Conservation (phyloP, 2,888 invertebrate genomes). For the Napeogenes inachia region DNA sequence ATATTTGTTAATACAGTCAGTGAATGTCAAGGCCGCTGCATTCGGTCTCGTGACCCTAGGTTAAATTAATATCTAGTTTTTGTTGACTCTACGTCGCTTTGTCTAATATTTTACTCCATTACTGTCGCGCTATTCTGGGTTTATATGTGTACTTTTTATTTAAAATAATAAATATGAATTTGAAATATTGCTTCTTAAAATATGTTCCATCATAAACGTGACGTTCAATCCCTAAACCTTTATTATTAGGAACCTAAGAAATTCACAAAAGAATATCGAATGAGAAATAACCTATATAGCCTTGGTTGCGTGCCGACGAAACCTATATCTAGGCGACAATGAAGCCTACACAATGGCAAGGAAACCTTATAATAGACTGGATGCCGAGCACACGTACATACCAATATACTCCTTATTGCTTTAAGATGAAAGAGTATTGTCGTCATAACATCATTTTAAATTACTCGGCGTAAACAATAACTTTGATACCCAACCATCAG, state of each 20-base stretch:
- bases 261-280: slow-evolving; percentile 14
- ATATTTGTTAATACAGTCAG: slow-evolving; percentile 18
- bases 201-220: background rate
- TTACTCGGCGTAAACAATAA: slow-evolving; percentile 4
- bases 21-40: slow-evolving; percentile 61
- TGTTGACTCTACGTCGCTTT: slow-evolving; percentile 21
- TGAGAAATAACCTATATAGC: slow-evolving; percentile 16
- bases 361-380: slow-evolving; percentile 54
- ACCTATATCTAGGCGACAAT: slow-evolving; percentile 50
- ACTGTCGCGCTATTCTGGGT: slow-evolving; percentile 21
- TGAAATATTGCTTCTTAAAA: background rate
- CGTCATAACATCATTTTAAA: slow-evolving; percentile 26
- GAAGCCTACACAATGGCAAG: slow-evolving; percentile 52
- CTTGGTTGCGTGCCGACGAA: slow-evolving; percentile 40
- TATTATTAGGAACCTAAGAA: background rate
- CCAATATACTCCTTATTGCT: slow-evolving; percentile 42
- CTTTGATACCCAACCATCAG: background rate
- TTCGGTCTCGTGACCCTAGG: slow-evolving; percentile 38
- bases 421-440: slow-evolving; percentile 34
- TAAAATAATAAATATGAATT: background rate
- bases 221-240: background rate
- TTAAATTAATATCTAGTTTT: slow-evolving; percentile 35
- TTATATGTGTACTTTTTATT: slow-evolving; percentile 10
- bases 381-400: slow-evolving; percentile 26
- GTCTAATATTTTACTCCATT: slow-evolving; percentile 28